phyloP scores from a whole-genome alignment of 2,113 vertebrate genomes.

The Upupa epops region DNA sequence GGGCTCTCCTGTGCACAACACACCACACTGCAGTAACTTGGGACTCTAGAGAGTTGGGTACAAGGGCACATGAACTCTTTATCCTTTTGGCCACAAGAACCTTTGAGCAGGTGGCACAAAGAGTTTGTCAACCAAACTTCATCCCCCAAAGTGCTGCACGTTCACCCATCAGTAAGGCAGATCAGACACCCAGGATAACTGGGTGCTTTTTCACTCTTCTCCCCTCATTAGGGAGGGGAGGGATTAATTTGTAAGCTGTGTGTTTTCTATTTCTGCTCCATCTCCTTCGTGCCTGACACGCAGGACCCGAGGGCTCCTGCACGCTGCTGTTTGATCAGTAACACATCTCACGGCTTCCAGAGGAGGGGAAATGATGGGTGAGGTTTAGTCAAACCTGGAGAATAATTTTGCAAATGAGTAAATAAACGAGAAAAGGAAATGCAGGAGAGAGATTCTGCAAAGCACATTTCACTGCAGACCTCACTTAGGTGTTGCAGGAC shows the following conservation, averaged over 20 bases:
- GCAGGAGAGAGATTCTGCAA: background rate
- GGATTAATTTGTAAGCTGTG: background rate
- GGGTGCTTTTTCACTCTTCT: background rate
- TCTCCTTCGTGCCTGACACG: background rate
- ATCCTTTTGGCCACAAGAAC: background rate
- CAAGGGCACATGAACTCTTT: fast-evolving
- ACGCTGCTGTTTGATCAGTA: background rate
- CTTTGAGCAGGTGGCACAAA: background rate
- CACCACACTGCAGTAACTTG: background rate
- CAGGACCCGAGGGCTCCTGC: background rate
- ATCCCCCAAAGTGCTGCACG: background rate
- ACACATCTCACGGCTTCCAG: background rate
- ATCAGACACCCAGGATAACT: fast-evolving
- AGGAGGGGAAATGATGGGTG: background rate
- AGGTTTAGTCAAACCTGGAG: background rate
- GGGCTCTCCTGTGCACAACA: background rate
- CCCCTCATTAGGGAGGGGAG: background rate
- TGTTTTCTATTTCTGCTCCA: background rate
- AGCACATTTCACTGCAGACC: background rate
- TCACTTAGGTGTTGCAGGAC: fast-evolving
- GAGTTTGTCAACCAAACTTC: background rate
- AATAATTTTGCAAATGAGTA: background rate
- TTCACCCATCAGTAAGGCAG: background rate
- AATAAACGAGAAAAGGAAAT: background rate
- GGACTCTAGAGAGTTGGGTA: fast-evolving